Conservation (phyloP, 2,113 vertebrate species). For the Prietella phreatophila region DNA sequence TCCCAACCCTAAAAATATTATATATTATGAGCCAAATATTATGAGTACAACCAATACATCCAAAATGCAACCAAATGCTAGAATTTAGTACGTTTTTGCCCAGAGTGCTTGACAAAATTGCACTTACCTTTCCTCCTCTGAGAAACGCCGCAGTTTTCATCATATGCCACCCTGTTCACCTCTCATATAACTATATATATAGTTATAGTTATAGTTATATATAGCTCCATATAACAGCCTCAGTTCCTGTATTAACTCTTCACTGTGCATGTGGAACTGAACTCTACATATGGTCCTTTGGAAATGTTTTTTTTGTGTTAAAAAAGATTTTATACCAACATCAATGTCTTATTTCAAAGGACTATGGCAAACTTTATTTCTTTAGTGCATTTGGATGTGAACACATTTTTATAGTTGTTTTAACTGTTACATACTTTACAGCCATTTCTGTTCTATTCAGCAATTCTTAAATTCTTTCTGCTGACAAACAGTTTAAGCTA, state of each 20-base stretch:
- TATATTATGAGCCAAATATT: not conserved
- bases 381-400: not conserved
- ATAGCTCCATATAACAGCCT: not conserved
- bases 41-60: not conserved
- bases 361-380: not conserved
- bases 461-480: conserved; percentile 2
- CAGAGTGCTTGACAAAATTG: not conserved
- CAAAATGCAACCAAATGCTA: not conserved
- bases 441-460: not conserved
- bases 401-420: not conserved
- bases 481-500: not conserved
- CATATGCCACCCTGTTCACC: not conserved
- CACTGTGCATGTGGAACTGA: not conserved
- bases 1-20: not conserved
- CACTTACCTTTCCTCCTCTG: not conserved
- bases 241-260: not conserved
- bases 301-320: not conserved
- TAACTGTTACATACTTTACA: not conserved
- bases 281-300: not conserved
- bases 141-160: not conserved
- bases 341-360: not conserved
- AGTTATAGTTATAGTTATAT: too few relatives aligned
- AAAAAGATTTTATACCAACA: not conserved
- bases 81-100: not conserved
- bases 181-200: too few relatives aligned